Conservation (phyloP, 2,888 invertebrate species). For the Nasonia oneida region DNA sequence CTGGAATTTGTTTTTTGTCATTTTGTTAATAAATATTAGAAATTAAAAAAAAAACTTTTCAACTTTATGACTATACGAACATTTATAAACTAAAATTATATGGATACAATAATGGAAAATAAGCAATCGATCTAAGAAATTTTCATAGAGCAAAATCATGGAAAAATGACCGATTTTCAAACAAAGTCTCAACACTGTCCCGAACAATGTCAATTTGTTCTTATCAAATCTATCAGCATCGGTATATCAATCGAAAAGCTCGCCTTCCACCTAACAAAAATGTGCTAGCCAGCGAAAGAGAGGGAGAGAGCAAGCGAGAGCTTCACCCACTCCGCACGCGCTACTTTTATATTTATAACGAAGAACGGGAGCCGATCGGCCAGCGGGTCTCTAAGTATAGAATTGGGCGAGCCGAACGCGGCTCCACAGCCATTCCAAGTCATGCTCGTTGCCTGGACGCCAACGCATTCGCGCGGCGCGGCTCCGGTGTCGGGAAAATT, state of each 20-base stretch:
- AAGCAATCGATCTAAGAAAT: too few species aligned
- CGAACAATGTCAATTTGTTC: too few species aligned
- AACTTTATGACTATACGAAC: too few species aligned
- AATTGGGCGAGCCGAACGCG: conserved; percentile 13
- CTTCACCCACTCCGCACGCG: background rate
- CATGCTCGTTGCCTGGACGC: background rate
- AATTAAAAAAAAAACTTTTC: too few species aligned
- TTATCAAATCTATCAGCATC: too few species aligned
- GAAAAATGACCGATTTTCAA: too few species aligned
- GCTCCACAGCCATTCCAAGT: conserved; percentile 12
- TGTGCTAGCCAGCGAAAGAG: background rate
- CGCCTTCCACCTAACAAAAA: background rate
- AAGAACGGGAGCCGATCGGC: conserved; percentile 38
- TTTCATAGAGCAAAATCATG: too few species aligned
- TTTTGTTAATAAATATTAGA: background rate
- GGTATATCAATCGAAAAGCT: background rate
- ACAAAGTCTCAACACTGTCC: too few species aligned
- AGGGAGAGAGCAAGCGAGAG: background rate
- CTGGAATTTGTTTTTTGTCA: background rate
- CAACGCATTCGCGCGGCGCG: conserved; percentile 4
- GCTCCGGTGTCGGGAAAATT: conserved; percentile 24
- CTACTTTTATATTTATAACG: conserved; percentile 64
- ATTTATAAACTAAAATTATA: too few species aligned
- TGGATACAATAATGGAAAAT: too few species aligned
- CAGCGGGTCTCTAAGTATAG: conserved; percentile 52